phyloP scores from a whole-genome alignment of 1,140 invertebrate species.

The Papilio polyxenes region DNA sequence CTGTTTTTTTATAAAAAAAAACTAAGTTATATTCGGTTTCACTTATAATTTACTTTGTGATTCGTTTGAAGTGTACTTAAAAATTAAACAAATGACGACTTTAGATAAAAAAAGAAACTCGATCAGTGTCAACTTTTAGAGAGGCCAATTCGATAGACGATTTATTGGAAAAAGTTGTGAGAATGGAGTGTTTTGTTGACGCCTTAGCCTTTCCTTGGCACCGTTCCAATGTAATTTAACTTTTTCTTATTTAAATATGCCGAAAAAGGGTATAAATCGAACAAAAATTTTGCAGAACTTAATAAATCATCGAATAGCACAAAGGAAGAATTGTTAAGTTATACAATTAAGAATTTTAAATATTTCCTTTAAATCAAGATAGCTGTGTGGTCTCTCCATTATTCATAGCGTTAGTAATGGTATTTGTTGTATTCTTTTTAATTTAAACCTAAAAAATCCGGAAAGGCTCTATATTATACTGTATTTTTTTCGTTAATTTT shows the following conservation, averaged over 20 bases:
- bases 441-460: too few species aligned
- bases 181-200: constrained; percentile 31
- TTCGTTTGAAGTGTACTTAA: neutral
- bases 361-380: neutral
- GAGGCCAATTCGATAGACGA: constrained; percentile 25
- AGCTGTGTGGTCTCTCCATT: too few species aligned
- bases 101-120: constrained; percentile 19
- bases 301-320: neutral
- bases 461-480: too few species aligned
- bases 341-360: neutral
- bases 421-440: too few species aligned
- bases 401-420: too few species aligned
- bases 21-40: neutral
- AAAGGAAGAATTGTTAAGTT: neutral
- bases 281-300: neutral
- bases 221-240: constrained; percentile 29
- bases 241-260: constrained; percentile 4
- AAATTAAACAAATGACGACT: neutral
- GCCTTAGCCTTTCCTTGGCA: constrained; percentile 30
- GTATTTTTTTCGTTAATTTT: too few species aligned
- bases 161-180: constrained; percentile 33
- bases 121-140: constrained; percentile 26
- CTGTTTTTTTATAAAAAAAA: neutral
- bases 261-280: neutral
- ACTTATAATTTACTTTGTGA: neutral